Evolutionary conservation across 2,797 vertebrate genomes (phyloP).

Genomic region (Discoglossus pictus): DNA sequence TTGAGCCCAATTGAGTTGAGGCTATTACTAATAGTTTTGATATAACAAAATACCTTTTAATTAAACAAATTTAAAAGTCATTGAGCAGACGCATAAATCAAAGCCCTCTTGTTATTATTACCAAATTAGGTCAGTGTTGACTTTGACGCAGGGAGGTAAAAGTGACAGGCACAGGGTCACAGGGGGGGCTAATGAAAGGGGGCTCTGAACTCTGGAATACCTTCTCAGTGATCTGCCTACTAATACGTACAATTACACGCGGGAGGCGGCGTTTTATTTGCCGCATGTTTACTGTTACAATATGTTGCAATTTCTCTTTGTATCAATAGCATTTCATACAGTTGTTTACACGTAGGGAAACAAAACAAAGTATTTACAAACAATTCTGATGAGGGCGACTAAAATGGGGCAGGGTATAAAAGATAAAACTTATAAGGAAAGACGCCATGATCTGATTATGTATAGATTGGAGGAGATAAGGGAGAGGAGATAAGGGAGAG

Average conservation of each 20-base stretch:
- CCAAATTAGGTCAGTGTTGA: constrained; percentile 31
- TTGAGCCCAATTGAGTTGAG: neutral
- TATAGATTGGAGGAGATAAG: no score
- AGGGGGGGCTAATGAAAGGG: constrained; percentile 27
- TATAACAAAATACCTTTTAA: constrained; percentile 31
- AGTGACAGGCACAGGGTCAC: constrained; percentile 30
- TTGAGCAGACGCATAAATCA: constrained; percentile 33
- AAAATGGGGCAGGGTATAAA: no score
- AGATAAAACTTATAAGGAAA: no score
- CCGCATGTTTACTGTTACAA: no score
- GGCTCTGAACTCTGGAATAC: constrained; percentile 28
- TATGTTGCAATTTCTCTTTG: no score
- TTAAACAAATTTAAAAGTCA: constrained; percentile 35
- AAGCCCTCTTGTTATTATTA: constrained; percentile 27
- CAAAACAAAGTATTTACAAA: no score
- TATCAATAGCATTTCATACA: no score
- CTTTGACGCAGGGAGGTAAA: constrained; percentile 39
- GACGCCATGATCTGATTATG: no score
- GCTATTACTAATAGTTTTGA: constrained; percentile 35
- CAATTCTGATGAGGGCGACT: no score
- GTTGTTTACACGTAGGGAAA: no score
- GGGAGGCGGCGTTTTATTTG: constrained; percentile 29
- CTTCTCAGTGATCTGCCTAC: constrained; percentile 6
- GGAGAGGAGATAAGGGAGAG: no score
- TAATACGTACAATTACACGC: constrained; percentile 19